These are phyloP conservation scores for Gopherus evgoodei DNA, from an alignment of 2,113 vertebrate genomes.

Conservation along the genomic window DNA sequence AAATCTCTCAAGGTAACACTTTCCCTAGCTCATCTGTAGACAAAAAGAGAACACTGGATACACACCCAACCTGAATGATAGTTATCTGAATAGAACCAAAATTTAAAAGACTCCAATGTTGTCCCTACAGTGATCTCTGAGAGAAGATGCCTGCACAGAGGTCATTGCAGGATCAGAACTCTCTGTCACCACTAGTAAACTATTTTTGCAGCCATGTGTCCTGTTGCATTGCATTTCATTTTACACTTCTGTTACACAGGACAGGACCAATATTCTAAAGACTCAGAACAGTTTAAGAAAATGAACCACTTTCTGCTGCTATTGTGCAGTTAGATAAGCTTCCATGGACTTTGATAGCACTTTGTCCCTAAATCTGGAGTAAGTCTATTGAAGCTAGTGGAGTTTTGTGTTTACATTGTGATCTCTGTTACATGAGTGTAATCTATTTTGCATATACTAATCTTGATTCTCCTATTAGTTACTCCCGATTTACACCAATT, in stretches of 20 bases:
- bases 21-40: neutral
- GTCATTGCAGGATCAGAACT: neutral
- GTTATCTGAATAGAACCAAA: neutral
- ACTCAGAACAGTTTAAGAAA: neutral
- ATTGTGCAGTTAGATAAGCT: neutral
- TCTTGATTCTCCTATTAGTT: neutral
- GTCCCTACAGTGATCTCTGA: neutral
- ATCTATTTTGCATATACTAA: neutral
- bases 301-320: neutral
- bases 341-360: neutral
- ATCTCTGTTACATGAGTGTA: too few relatives aligned
- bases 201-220: neutral
- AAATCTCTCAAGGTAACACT: neutral
- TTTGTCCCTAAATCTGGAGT: neutral
- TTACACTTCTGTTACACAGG: neutral
- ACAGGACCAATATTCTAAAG: neutral
- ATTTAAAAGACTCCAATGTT: neutral
- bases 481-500: too few relatives aligned
- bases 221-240: neutral
- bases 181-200: too few relatives aligned
- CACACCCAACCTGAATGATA: neutral
- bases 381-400: neutral
- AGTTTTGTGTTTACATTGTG: neutral
- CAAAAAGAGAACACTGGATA: neutral
- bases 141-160: neutral